These are phyloP conservation scores for Araneus ventricosus DNA, from an alignment of 1,140 invertebrate genomes.

Conservation along the genomic window DNA sequence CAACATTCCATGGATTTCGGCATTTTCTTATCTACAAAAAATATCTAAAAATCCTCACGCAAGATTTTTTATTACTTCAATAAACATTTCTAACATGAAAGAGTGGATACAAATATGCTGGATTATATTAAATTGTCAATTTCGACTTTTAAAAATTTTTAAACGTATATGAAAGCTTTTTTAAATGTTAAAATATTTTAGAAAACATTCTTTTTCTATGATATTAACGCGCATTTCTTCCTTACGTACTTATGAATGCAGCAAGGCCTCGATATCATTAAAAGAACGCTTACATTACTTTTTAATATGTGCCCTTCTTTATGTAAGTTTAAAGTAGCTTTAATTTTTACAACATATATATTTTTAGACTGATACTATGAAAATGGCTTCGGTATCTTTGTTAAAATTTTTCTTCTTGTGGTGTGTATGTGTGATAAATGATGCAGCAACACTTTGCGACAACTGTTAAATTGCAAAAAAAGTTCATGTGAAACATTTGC, in stretches of 20 bases:
- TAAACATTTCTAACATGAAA: too few relatives aligned
- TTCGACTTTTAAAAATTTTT: constrained; percentile 1
- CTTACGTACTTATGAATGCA: not conserved
- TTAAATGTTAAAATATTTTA: not conserved
- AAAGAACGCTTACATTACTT: not conserved
- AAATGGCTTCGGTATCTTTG: not conserved
- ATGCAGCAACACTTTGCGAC: not conserved
- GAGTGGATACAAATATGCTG: too few relatives aligned
- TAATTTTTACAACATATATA: not conserved
- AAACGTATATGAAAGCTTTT: not conserved
- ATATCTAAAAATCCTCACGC: too few relatives aligned
- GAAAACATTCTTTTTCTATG: constrained; percentile 5
- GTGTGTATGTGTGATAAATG: not conserved
- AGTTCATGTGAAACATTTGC: not conserved
- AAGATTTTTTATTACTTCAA: too few relatives aligned
- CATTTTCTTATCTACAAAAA: not conserved
- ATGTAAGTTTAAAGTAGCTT: not conserved
- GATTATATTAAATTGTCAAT: too few relatives aligned
- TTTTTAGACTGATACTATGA: not conserved
- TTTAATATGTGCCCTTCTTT: not conserved
- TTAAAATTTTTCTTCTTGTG: constrained; percentile 3
- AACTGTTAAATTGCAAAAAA: not conserved
- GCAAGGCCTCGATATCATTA: not conserved
- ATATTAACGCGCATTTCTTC: not conserved
- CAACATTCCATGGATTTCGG: not conserved